Evolutionary conservation across 2,113 vertebrate genomes (phyloP), one percentile per base, ranked within the genome.

Genomic region (Trichomycterus rosablanca): DNA sequence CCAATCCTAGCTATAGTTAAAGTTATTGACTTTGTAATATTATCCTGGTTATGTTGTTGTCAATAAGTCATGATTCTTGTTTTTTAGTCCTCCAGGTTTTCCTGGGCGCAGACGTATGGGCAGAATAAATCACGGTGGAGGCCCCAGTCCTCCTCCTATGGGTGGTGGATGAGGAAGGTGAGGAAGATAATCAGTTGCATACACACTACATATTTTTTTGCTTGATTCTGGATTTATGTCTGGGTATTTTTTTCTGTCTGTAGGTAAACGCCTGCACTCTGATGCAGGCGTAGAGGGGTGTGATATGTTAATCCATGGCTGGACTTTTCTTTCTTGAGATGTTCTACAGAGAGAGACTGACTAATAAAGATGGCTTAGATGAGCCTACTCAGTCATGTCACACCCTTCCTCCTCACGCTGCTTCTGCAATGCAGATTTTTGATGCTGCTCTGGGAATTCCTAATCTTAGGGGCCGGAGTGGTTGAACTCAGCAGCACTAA

Each of bases 101-200:
- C 93, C 93, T 71, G 92, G 89, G 11, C 89, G 93, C 1, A 90
- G 92, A 35, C 86, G 90, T 63, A 97, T 98, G 85, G 95, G 95
- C 57, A 85, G 91, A 73, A 90, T 97, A 86, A 91, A 78, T 72
- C 90, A 95, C 9, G 84, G 87, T 57, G 88, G 49, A n/a, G 91
- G 93, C 9, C 93, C 95, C 15, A 89, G 24, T 59, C 83, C 96
- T 61, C 95, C 96, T 68, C 96, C 96, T 28, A 95, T 97, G 95
- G 92, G 90, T 42, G 94, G 92, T 69, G 91, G 94, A 94, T 98
- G 94, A 98, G 95, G 95, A 96, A 93, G 95, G 95, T 97, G 80
- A 85, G 45, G 1, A 32, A 42, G 15, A 59, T 4, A 49, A 8
- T 49, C 23, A 9, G 19, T 20, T 9, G 10, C 4, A 39, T 10